A percentile compares a stretch with the other conserved stretches of the same genome.
Conservation (phyloP, 2,888 invertebrate species). For the Drosophila mulleri region DNA sequence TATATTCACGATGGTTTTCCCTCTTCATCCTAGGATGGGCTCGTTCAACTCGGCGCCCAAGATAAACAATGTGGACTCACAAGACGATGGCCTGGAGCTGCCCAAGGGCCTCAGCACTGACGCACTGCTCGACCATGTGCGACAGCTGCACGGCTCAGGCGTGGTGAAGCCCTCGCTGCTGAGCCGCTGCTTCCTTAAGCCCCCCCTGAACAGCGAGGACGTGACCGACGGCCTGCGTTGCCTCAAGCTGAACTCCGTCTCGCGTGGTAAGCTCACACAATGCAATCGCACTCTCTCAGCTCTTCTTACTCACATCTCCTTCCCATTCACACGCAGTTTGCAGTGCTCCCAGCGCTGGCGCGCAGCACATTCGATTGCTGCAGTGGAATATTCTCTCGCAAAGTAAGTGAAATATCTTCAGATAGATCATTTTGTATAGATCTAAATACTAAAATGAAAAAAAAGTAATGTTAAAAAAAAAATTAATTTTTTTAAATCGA, state of each 20-base stretch:
- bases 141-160: constrained; percentile 84
- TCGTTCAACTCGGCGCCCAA: constrained; percentile 90
- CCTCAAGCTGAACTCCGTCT: constrained; percentile 85
- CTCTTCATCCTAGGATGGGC: constrained; percentile 87
- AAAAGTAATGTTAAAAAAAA: no score
- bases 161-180: constrained; percentile 85
- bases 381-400: constrained; percentile 91
- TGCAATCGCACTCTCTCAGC: no score
- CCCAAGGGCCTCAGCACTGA: constrained; percentile 85
- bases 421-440: no score
- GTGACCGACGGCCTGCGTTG: constrained; percentile 83
- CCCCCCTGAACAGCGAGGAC: constrained; percentile 71
- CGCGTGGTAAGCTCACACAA: constrained; percentile 81
- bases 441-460: no score
- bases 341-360: constrained; percentile 85
- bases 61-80: constrained; percentile 88
- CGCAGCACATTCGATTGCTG: constrained; percentile 86
- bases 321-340: constrained; percentile 82
- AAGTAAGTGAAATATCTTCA: constrained; percentile 85
- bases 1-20: neutral
- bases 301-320: neutral
- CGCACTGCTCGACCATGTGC: constrained; percentile 87
- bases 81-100: constrained; percentile 87
- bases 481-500: no score
- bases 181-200: constrained; percentile 81